These are phyloP conservation scores for Galerucella pusilla DNA, from an alignment of 2,888 invertebrate genomes.

Conservation along the genomic window DNA sequence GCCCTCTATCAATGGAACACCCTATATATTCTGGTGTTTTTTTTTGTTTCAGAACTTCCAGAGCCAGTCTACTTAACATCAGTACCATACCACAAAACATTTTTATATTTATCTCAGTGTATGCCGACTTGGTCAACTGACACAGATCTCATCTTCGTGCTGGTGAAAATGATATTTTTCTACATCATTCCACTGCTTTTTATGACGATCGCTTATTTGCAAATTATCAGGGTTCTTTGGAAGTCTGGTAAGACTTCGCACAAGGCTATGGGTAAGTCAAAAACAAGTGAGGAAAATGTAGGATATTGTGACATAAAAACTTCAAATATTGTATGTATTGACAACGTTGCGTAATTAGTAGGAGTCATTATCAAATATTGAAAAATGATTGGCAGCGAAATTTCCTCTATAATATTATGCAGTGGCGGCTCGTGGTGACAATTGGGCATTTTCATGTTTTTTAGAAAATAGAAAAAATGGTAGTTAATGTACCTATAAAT, in stretches of 20 bases:
- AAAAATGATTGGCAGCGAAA: too few relatives aligned
- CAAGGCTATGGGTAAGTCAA: slow-evolving; percentile 65
- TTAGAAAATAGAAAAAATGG: too few relatives aligned
- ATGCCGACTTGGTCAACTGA: slow-evolving; percentile 76
- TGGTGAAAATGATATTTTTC: slow-evolving; percentile 77
- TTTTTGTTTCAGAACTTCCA: slow-evolving; percentile 75
- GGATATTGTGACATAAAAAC: neutral
- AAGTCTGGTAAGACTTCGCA: slow-evolving; percentile 82
- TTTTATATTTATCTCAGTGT: slow-evolving; percentile 72
- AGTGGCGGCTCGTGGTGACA: too few relatives aligned
- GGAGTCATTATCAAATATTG: too few relatives aligned
- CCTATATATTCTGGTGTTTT: neutral
- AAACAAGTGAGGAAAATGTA: neutral
- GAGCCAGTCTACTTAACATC: slow-evolving; percentile 79
- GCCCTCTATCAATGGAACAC: too few relatives aligned
- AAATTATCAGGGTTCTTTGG: slow-evolving; percentile 87
- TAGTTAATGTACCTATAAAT: too few relatives aligned
- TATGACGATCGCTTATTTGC: slow-evolving; percentile 87
- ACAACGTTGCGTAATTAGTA: too few relatives aligned
- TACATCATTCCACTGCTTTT: slow-evolving; percentile 84
- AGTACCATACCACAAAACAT: slow-evolving; percentile 63
- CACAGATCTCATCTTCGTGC: slow-evolving; percentile 77
- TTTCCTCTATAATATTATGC: too few relatives aligned
- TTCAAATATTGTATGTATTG: too few relatives aligned
- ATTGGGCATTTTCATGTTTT: too few relatives aligned